Percentiles rank a stretch among this genome's conserved stretches.
phyloP scores from a whole-genome alignment of 53 echinoderm and acorn worm genomes.

The Echinometra lucunter region DNA sequence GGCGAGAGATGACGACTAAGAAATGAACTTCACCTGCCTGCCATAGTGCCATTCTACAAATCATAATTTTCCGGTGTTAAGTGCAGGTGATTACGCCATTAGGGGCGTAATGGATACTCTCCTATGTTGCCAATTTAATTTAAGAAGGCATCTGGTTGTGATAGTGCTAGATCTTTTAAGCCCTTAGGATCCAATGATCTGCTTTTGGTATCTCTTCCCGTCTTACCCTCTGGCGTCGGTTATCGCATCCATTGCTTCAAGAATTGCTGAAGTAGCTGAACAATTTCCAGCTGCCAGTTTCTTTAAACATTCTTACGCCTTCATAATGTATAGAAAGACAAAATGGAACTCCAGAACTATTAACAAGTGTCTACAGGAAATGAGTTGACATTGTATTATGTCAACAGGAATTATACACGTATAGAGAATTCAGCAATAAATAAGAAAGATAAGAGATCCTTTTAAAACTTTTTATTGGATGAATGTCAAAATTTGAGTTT shows the following conservation, averaged over 20 bases:
- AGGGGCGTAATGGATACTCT: constrained; percentile 48
- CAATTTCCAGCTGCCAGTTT: not conserved
- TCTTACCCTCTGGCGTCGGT: not conserved
- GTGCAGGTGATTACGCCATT: constrained; percentile 55
- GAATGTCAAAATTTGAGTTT: not conserved
- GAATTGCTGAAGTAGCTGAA: not conserved
- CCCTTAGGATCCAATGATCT: not conserved
- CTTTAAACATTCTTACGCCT: not conserved
- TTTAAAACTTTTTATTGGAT: too few relatives aligned
- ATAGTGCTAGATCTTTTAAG: constrained; percentile 42
- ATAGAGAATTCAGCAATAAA: too few relatives aligned
- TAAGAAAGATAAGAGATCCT: too few relatives aligned
- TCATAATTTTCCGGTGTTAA: constrained; percentile 63
- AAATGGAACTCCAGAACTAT: too few relatives aligned
- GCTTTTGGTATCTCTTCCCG: not conserved
- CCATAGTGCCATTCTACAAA: constrained; percentile 18
- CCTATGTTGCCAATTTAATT: constrained; percentile 42
- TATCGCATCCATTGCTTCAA: not conserved
- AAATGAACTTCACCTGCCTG: not conserved
- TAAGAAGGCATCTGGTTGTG: constrained; percentile 57
- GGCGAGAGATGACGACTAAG: not conserved
- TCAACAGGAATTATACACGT: too few relatives aligned
- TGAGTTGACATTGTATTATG: too few relatives aligned
- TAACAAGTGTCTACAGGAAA: too few relatives aligned
- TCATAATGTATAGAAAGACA: not conserved